A percentile compares a stretch with the other conserved stretches of the same genome.
These are phyloP conservation scores for Sesia bembeciformis DNA, from an alignment of 2,888 invertebrate genomes.

Conservation along the genomic window DNA sequence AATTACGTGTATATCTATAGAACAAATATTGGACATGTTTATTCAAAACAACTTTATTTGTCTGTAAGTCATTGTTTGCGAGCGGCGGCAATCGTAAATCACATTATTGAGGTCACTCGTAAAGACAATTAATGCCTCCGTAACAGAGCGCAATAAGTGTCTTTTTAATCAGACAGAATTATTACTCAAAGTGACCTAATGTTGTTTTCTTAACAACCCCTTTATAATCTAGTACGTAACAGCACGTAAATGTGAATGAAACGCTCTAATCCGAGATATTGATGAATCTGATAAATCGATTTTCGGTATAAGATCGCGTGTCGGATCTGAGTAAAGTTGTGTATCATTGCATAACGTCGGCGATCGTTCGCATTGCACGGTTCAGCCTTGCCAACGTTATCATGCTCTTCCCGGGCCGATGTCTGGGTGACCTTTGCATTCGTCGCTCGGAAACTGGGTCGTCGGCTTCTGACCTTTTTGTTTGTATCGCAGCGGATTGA, in stretches of 20 bases:
- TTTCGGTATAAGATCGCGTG: conserved; percentile 16
- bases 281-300: neutral
- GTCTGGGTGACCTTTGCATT: conserved; percentile 61
- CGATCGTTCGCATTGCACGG: conserved; percentile 31
- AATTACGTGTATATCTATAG: no score
- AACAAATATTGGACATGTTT: no score
- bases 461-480: conserved; percentile 69
- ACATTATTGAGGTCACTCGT: conserved; percentile 27
- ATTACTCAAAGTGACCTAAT: neutral
- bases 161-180: conserved; percentile 15
- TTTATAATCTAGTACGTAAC: neutral
- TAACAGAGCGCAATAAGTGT: conserved; percentile 23
- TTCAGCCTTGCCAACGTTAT: conserved; percentile 59
- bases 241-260: neutral
- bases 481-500: conserved; percentile 51
- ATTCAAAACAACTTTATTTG: neutral
- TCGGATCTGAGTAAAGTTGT: conserved; percentile 12
- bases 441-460: conserved; percentile 58
- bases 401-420: conserved; percentile 57
- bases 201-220: neutral
- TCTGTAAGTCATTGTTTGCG: neutral
- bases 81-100: conserved; percentile 21
- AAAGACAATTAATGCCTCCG: conserved; percentile 24
- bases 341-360: conserved; percentile 35
- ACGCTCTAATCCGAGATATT: neutral